Base-by-base conservation (phyloP, 2,797 vertebrate species). In the Sebastes goodei region DNA sequence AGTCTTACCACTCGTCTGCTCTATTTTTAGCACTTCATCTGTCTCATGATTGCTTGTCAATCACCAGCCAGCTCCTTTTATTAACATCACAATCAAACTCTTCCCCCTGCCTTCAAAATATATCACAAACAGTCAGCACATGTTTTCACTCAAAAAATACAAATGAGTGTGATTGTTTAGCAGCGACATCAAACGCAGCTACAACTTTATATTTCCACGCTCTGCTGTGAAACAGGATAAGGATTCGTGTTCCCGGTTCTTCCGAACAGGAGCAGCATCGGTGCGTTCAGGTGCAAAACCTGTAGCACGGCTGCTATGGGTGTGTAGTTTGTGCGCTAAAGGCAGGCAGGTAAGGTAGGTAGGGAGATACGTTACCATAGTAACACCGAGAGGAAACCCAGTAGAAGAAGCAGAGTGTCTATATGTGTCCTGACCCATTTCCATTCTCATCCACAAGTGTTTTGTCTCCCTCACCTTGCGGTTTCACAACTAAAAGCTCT, bases 391-490 rank as follows among this genome's bases (percentile, higher is more conserved):
- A 93, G 92, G 90, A 83, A 95, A 93, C 92, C 94, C 84, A 94
- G 93, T 85, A 85, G 91, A 95, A 85, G 91, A 95, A 90, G 86
- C 89, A 91, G 78, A 90, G 88, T 90, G 86, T 95, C 89, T 94
- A 78, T 94, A 94, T 93, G 94, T 95, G 92, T 96, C 94, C 93
- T 95, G 93, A 95, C 91, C 94, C 94, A 94, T 95, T 90, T 94
- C 94, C 88, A 88, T 92, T 94, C 89, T 92, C 91, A 89, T 93
- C 92, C 89, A 91, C 87, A 94, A 93, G 94, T 90, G 87, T 90
- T 94, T 94, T 93, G 79, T 93, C 91, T 93, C 84, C 78, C 87
- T 92, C 89, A 88, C 81, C 87, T 89, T 85, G 87, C 57, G 63
- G 82, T 86, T 91, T 91, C 86, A 82, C 92, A 87, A 91, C 92